Conservation (phyloP, 2,113 vertebrate species). For the Elgaria multicarinata region DNA sequence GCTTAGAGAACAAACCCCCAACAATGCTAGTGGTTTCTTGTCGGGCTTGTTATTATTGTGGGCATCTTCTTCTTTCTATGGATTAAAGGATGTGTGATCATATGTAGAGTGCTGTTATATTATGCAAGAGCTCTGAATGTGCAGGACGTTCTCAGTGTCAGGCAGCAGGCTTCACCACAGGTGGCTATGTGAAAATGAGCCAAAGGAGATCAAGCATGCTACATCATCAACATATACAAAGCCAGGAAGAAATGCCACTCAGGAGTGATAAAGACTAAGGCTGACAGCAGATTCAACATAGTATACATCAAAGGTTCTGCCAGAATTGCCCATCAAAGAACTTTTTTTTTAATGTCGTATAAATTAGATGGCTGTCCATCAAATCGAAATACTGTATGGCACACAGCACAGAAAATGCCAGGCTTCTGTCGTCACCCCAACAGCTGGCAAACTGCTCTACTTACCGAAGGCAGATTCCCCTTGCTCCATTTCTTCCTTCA, state of each 20-base stretch:
- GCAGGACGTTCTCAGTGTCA: not conserved
- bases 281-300: constrained; percentile 10
- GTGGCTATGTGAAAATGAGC: not conserved
- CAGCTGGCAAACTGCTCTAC: constrained; percentile 70
- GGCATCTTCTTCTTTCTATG: not conserved
- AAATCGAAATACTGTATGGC: not conserved
- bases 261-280: constrained; percentile 3
- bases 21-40: not conserved
- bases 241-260: not conserved
- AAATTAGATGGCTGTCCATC: constrained; percentile 3
- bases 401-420: not conserved
- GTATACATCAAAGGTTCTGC: constrained; percentile 6
- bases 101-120: not conserved
- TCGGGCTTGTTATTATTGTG: not conserved
- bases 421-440: not conserved
- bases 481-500: constrained; percentile 83
- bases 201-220: not conserved
- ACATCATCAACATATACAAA: not conserved
- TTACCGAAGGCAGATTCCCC: constrained; percentile 82
- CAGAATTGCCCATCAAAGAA: constrained; percentile 6
- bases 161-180: not conserved
- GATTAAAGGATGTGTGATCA: not conserved
- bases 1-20: fast-evolving
- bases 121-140: not conserved
- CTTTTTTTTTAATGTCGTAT: not conserved